Conservation (phyloP, 2,797 vertebrate genomes). For the Decapterus maruadsi region DNA sequence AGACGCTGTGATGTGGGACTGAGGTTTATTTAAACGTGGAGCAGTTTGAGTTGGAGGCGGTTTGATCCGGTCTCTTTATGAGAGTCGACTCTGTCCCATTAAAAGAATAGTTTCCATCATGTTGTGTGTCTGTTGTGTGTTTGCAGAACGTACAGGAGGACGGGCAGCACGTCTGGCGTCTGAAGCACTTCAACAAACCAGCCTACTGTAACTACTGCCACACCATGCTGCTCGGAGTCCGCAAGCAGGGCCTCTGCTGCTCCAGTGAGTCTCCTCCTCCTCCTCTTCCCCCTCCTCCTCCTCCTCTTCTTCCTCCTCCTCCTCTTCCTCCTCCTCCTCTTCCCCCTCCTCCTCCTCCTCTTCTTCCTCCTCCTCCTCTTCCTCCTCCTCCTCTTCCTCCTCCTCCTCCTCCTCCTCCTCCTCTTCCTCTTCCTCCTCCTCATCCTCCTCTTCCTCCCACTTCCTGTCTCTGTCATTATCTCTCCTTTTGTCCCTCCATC, state of each 20-base stretch:
- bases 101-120: neutral
- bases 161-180: constrained; percentile 93
- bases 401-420: no score
- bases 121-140: constrained; percentile 1
- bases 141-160: constrained; percentile 91
- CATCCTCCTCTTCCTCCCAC: no score
- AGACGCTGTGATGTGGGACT: neutral
- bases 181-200: constrained; percentile 98
- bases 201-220: constrained; percentile 97
- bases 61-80: neutral
- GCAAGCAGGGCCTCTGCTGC: constrained; percentile 97
- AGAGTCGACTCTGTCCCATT: neutral
- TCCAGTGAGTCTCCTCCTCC: constrained; percentile 86
- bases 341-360: no score
- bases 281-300: neutral
- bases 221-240: constrained; percentile 92
- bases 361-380: no score
- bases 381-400: no score
- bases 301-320: no score
- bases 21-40: neutral
- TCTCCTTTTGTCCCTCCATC: constrained; percentile 11
- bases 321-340: no score
- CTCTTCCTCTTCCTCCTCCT: no score
- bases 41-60: neutral
- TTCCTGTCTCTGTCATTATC: neutral